phyloP scores from a whole-genome alignment of 53 echinoderm and acorn worm genomes.

The Holothuria leucospilota region DNA sequence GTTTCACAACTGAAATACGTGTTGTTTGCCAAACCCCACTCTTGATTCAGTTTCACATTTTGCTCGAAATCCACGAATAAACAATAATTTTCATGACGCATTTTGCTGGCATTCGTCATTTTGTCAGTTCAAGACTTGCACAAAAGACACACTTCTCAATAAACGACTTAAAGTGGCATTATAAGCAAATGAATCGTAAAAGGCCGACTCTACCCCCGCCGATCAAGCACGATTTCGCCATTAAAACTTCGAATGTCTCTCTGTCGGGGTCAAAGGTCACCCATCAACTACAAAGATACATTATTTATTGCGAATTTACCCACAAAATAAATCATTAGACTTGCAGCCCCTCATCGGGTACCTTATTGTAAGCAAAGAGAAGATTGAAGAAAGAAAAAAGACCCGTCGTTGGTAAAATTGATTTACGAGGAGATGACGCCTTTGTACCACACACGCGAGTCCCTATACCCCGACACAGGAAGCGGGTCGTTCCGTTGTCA shows the following conservation, averaged over 20 bases:
- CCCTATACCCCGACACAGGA: constrained; percentile 23
- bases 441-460: background rate
- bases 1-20: too few relatives aligned
- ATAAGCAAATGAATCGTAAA: constrained; percentile 35
- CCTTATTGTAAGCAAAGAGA: background rate
- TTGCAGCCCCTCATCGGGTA: background rate
- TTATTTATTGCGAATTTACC: constrained; percentile 37
- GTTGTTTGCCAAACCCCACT: too few relatives aligned
- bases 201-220: constrained; percentile 9
- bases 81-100: constrained; percentile 22
- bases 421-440: constrained; percentile 35
- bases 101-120: constrained; percentile 29
- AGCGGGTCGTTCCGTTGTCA: constrained; percentile 27
- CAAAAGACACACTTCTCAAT: background rate
- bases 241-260: constrained; percentile 32
- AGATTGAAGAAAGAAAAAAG: background rate
- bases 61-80: too few relatives aligned
- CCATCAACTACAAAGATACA: constrained; percentile 2
- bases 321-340: constrained; percentile 24
- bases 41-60: too few relatives aligned
- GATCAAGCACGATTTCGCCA: constrained; percentile 45
- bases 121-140: background rate
- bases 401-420: constrained; percentile 17
- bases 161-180: constrained; percentile 26
- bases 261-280: constrained; percentile 19